These are phyloP conservation scores for Beris chalybata DNA, from an alignment of 2,888 invertebrate species.

Conservation along the genomic window DNA sequence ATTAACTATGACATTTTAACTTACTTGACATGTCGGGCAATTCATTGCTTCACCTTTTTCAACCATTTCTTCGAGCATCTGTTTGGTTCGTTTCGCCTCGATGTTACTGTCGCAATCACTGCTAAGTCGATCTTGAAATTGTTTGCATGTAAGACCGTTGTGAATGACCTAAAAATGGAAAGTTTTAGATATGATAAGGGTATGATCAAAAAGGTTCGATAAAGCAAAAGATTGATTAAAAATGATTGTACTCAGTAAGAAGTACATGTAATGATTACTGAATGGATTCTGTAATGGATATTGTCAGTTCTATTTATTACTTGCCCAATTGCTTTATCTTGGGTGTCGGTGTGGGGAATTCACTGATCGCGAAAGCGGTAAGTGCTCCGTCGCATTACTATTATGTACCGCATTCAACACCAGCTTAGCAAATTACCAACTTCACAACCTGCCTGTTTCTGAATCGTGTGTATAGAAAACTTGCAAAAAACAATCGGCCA, in stretches of 20 bases:
- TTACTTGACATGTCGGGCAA: constrained; percentile 81
- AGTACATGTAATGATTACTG: too few species aligned
- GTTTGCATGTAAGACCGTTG: constrained; percentile 75
- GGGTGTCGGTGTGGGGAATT: background rate
- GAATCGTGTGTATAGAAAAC: background rate
- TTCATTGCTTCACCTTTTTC: constrained; percentile 81
- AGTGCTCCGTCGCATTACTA: too few species aligned
- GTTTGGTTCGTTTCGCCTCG: constrained; percentile 73
- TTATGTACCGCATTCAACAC: background rate
- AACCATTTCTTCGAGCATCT: constrained; percentile 80
- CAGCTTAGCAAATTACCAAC: too few species aligned
- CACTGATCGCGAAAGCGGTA: background rate
- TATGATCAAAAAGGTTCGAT: too few species aligned
- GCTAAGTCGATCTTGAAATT: constrained; percentile 71
- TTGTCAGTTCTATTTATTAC: too few species aligned
- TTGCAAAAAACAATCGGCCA: too few species aligned
- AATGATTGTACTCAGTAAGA: too few species aligned
- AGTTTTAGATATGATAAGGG: background rate
- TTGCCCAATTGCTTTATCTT: too few species aligned
- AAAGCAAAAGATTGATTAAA: too few species aligned
- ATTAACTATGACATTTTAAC: background rate
- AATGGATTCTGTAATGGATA: too few species aligned
- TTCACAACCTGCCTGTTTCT: background rate
- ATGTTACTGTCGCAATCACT: constrained; percentile 68
- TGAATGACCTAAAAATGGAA: constrained; percentile 68